A percentile compares a stretch with the other conserved stretches of the same genome.
These are phyloP conservation scores for Hemitrygon akajei DNA, from an alignment of 2,797 vertebrate species.

Conservation along the genomic window DNA sequence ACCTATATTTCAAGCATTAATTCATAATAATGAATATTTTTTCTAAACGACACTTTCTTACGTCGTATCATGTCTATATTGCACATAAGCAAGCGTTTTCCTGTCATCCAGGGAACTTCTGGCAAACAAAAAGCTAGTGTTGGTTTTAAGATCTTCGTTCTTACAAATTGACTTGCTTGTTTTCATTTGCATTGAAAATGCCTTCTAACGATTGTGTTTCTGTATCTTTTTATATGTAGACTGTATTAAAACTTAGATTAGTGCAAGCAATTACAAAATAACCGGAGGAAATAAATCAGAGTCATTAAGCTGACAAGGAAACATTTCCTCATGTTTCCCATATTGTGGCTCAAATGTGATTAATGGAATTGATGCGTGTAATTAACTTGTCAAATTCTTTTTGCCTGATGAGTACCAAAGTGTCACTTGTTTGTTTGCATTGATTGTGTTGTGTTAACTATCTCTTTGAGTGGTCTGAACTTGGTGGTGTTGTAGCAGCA, in stretches of 20 bases:
- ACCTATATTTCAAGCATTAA: not conserved
- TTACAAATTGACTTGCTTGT: not conserved
- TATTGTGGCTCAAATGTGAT: not conserved
- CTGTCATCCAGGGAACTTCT: not conserved
- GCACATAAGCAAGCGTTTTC: not conserved
- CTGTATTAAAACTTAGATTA: not conserved
- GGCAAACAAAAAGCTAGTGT: not conserved
- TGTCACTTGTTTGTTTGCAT: too few relatives aligned
- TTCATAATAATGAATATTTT: conserved; percentile 13
- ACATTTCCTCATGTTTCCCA: not conserved
- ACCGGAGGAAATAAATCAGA: not conserved
- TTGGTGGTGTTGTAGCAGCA: too few relatives aligned
- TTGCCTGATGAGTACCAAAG: too few relatives aligned
- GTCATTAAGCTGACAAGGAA: not conserved
- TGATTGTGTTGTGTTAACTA: too few relatives aligned
- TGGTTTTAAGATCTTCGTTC: not conserved
- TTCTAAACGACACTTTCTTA: not conserved
- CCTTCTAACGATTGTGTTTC: not conserved
- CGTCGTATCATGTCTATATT: not conserved
- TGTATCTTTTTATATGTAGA: not conserved
- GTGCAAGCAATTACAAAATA: not conserved
- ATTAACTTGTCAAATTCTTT: not conserved
- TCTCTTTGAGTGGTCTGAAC: too few relatives aligned
- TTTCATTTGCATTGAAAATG: not conserved
- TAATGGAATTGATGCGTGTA: not conserved